Evolutionary conservation across 2,888 invertebrate genomes (phyloP), one percentile per base, ranked within the genome.

Genomic region (Atrina japonica): DNA sequence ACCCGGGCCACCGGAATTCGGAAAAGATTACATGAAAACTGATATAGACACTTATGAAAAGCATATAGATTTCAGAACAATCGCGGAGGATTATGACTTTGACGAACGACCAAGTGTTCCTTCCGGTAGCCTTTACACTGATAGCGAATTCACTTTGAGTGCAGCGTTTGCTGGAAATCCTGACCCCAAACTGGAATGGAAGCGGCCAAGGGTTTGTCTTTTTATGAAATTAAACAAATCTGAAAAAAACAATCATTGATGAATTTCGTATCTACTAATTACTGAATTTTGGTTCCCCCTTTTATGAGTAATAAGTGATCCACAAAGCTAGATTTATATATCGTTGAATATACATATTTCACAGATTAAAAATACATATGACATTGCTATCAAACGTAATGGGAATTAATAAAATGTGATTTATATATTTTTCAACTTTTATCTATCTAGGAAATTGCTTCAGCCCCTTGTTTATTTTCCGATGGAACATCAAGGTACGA

Each of bases 401-500:
- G n/a, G n/a, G n/a, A n/a, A n/a, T n/a, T n/a, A n/a, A n/a, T n/a
- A n/a, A n/a, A n/a, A n/a, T n/a, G n/a, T n/a, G n/a, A n/a, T n/a
- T n/a, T n/a, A 56, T 56, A 18, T 30, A 30, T 56, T 30, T 6
- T 6, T 56, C n/a, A 7, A 35, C 35, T 18, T 29, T 30, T 9
- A 29, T 18, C 40, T 18, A 11, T 72, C 5, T 76, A 87, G 88
- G 86, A 88, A 64, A 76, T 86, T 60, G 30, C 75, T 3, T 65
- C 68, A 1, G 65, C 73, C 9, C 84, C 87, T 0, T 77, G 75
- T 5, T 74, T 88, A 59, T 85, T 85, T 66, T 77, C 83, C 0
- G 84, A 84, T 6, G 88, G 87, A 3, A 80, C 83, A 0, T 84
- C 84, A 18, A 67, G 85, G 45, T 87, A 78, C 75, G 88, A 88